These are phyloP conservation scores for Sylvilagus floridanus DNA, from an alignment of 2,797 vertebrate genomes.

Conservation along the genomic window DNA sequence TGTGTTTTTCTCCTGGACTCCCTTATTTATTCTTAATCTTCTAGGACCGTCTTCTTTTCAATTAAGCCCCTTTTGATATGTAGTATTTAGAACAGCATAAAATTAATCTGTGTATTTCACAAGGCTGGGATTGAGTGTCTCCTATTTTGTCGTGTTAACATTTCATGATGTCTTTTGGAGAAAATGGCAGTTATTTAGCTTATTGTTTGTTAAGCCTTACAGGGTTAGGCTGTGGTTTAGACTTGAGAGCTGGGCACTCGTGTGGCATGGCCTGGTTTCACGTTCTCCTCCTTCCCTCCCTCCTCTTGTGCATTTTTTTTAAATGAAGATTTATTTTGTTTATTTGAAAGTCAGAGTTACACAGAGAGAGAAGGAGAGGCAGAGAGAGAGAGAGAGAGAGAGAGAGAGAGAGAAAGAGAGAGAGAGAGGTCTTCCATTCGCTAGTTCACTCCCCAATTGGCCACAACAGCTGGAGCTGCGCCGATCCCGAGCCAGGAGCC, in stretches of 20 bases:
- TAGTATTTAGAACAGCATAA: not conserved
- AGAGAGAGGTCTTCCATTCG: too few relatives aligned
- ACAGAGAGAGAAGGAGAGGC: too few relatives aligned
- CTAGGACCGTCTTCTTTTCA: not conserved
- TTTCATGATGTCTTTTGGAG: not conserved
- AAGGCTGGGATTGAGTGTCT: not conserved
- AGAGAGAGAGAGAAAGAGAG: too few relatives aligned
- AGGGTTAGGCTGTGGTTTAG: not conserved
- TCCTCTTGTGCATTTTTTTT: too few relatives aligned
- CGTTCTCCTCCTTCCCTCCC: too few relatives aligned
- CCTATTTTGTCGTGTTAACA: not conserved
- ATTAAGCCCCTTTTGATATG: not conserved
- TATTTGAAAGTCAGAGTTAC: too few relatives aligned
- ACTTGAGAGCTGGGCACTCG: not conserved
- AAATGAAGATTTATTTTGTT: too few relatives aligned
- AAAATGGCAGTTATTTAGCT: not conserved
- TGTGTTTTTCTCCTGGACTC: not conserved
- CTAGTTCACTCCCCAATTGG: too few relatives aligned
- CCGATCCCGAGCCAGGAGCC: too few relatives aligned
- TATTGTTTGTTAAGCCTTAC: not conserved
- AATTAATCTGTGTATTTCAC: not conserved
- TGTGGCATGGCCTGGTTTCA: too few relatives aligned
- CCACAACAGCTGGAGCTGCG: too few relatives aligned
- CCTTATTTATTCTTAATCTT: not conserved
- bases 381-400: too few relatives aligned